Conservation (phyloP, 2,888 invertebrate species). For the Pseudoips prasinana region DNA sequence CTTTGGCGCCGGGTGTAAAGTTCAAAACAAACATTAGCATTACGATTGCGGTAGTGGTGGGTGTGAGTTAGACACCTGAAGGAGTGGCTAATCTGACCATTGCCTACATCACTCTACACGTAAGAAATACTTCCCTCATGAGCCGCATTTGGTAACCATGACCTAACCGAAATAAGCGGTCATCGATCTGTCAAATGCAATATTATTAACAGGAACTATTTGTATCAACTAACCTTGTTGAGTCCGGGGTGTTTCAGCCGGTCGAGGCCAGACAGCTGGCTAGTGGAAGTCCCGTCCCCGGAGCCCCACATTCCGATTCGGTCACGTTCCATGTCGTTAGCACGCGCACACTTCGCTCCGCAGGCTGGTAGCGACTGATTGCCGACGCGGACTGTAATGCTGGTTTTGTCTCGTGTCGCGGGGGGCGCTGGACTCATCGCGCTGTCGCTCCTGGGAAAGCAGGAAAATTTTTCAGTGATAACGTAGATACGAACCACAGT, state of each 20-base stretch:
- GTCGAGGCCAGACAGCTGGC: slow-evolving; percentile 84
- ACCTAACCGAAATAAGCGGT: slow-evolving; percentile 51
- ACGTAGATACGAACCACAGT: slow-evolving; percentile 49
- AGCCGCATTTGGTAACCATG: slow-evolving; percentile 45
- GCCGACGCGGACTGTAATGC: slow-evolving; percentile 40
- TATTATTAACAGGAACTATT: background rate
- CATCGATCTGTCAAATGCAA: too few species aligned
- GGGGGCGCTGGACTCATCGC: slow-evolving; percentile 74
- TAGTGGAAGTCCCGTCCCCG: slow-evolving; percentile 79
- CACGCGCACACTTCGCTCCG: slow-evolving; percentile 54
- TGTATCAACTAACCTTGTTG: slow-evolving; percentile 83
- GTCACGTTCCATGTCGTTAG: slow-evolving; percentile 79
- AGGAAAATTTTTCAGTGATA: slow-evolving; percentile 72
- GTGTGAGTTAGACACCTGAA: slow-evolving; percentile 8
- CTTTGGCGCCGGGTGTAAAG: slow-evolving; percentile 46
- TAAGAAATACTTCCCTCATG: slow-evolving; percentile 46
- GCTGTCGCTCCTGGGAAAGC: slow-evolving; percentile 77
- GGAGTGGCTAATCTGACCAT: slow-evolving; percentile 1
- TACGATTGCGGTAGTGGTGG: slow-evolving; percentile 27
- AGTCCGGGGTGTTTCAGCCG: slow-evolving; percentile 85
- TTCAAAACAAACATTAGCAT: slow-evolving; percentile 54
- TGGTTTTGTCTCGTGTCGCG: slow-evolving; percentile 66
- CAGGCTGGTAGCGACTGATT: slow-evolving; percentile 60
- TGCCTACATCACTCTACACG: slow-evolving; percentile 17
- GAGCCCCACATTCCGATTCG: slow-evolving; percentile 84